Conservation (phyloP, 2,797 vertebrate genomes). For the Hydrophis major region DNA sequence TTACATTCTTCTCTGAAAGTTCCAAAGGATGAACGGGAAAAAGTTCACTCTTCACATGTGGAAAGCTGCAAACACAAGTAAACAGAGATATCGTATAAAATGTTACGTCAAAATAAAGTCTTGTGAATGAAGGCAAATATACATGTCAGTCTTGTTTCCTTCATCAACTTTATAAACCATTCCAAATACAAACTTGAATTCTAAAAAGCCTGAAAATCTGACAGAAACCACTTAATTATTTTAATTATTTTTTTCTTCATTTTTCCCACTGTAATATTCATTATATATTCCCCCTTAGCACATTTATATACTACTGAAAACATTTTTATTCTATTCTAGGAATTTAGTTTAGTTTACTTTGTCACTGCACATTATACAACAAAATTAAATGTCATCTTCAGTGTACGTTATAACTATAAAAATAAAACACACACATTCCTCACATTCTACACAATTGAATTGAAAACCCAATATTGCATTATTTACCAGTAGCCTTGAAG, state of each 20-base stretch:
- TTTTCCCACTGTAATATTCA: neutral
- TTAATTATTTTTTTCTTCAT: neutral
- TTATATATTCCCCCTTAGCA: neutral
- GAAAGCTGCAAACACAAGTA: conserved; percentile 76
- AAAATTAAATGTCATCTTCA: too few relatives aligned
- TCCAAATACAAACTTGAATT: neutral
- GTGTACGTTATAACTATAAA: too few relatives aligned
- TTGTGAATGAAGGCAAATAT: neutral
- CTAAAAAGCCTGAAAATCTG: neutral
- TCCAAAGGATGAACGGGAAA: conserved; percentile 90
- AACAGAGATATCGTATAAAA: neutral
- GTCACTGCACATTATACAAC: too few relatives aligned
- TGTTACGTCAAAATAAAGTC: neutral
- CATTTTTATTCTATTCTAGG: neutral
- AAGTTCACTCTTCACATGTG: conserved; percentile 90
- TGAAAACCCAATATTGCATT: too few relatives aligned
- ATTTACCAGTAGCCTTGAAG: neutral
- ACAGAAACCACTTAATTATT: neutral
- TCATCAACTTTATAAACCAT: neutral
- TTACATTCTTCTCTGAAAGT: conserved; percentile 92
- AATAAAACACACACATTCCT: too few relatives aligned
- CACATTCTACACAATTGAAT: too few relatives aligned
- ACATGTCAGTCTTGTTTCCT: neutral
- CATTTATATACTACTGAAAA: neutral
- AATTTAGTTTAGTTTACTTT: too few relatives aligned